Evolutionary conservation across 2,888 invertebrate genomes (phyloP).

Genomic region (Harpagoxenus sublaevis): DNA sequence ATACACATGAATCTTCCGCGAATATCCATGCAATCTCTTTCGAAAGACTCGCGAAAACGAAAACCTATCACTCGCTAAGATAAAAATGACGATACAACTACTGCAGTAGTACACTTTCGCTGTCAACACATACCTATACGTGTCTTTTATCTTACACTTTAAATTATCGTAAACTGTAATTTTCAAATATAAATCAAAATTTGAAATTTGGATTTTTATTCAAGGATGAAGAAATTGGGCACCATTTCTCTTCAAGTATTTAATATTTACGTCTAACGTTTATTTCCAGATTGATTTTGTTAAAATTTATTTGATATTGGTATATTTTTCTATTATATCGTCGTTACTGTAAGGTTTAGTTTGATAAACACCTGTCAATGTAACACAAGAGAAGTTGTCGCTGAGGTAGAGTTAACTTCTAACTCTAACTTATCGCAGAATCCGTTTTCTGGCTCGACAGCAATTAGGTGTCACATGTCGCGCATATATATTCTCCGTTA

Average conservation of each 20-base stretch:
- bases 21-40: background rate
- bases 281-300: background rate
- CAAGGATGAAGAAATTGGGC: background rate
- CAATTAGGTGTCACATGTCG: conserved; percentile 22
- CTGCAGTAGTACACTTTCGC: background rate
- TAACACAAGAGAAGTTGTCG: background rate
- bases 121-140: background rate
- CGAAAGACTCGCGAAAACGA: background rate
- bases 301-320: background rate
- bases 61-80: background rate
- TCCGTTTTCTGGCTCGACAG: background rate
- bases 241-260: background rate
- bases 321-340: background rate
- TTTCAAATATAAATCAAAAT: background rate
- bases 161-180: background rate
- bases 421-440: background rate
- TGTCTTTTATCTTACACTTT: background rate
- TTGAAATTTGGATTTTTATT: background rate
- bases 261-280: background rate
- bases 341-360: background rate
- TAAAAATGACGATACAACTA: conserved; percentile 2
- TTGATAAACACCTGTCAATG: background rate
- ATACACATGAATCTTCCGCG: conserved; percentile 13
- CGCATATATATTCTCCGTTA: background rate
- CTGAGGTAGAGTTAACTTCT: background rate